These are phyloP conservation scores for Choristoneura fumiferana DNA, from an alignment of 1,140 invertebrate genomes.

Conservation along the genomic window DNA sequence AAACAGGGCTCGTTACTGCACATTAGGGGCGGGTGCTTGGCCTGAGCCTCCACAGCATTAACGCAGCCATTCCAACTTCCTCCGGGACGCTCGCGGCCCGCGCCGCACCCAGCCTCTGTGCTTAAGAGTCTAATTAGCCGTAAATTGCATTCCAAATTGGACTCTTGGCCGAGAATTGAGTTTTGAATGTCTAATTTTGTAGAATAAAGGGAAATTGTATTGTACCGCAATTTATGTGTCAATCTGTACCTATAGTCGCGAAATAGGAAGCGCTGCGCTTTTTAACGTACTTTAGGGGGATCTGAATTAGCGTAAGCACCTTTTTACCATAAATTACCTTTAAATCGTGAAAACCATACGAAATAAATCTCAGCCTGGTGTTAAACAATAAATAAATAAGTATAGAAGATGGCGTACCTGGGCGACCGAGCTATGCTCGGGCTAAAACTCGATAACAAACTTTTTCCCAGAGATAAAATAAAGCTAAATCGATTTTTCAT, in stretches of 20 bases:
- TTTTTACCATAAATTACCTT: no score
- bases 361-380: no score
- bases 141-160: conserved; percentile 71
- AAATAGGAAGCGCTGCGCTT: conserved; percentile 24
- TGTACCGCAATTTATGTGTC: conserved; percentile 51
- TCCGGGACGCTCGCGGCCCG: conserved; percentile 28
- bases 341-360: no score
- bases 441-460: no score
- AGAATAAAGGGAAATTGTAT: conserved; percentile 55
- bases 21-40: conserved; percentile 26
- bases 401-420: no score
- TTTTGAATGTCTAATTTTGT: conserved; percentile 69
- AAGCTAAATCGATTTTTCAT: no score
- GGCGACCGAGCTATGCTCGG: no score
- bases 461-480: no score
- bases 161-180: conserved; percentile 61
- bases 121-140: conserved; percentile 73
- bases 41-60: conserved; percentile 31
- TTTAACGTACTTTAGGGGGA: not conserved
- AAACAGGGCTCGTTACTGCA: conserved; percentile 38
- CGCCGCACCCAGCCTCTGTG: conserved; percentile 42
- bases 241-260: conserved; percentile 52
- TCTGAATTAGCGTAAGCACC: no score
- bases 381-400: no score
- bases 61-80: conserved; percentile 48